Evolutionary conservation across 92 coral and sea anemone genomes (phyloP), one percentile per base, ranked within the genome.

Genomic region (Porites rus): DNA sequence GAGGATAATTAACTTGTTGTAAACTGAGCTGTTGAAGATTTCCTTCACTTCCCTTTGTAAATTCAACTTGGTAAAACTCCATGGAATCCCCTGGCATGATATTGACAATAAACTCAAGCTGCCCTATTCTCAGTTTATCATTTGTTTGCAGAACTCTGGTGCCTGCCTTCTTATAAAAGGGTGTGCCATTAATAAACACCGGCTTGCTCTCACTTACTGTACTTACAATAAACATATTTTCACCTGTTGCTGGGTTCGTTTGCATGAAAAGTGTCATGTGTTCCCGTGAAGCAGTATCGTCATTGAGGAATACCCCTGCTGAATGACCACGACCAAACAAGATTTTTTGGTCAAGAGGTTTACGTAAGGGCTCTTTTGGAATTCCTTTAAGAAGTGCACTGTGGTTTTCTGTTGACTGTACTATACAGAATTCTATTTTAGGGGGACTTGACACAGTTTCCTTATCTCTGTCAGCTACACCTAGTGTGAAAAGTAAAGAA

Each of bases 321-420:
- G 43, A 69, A 53, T 10, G 76, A 9, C 95, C 98, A 56, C 98
- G 83, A 18, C 98, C 98, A 78, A 94, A 92, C 20, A 84, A 56
- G 14, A 90, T 61, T 17, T 66, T 72, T 13, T 70, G 51, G 31
- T 79, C 78, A 65, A 85, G 12, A 7, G 64, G 58, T 16, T 51
- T 69, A 11, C 5, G 20, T 68, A 88, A 24, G 31, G 93, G 86
- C 21, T 38, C 81, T 8, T 24, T 79, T 12, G 88, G 88, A 31
- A 93, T 72, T 65, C 91, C 87, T 69, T 90, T 79, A 52, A 87
- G 68, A 50, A 90, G 84, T 7, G 70, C 53, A 46, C 38, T 65
- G 72, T 65, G 4, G 21, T 78, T 6, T 65, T 69, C 31, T 51
- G 89, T 17, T 53, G 78, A 68, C 38, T 70, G 56, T 16, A 1